A percentile compares a stretch with the other conserved stretches of the same genome.
These are phyloP conservation scores for Ardeotis arabs DNA, from an alignment of 2,113 vertebrate species.

Conservation along the genomic window DNA sequence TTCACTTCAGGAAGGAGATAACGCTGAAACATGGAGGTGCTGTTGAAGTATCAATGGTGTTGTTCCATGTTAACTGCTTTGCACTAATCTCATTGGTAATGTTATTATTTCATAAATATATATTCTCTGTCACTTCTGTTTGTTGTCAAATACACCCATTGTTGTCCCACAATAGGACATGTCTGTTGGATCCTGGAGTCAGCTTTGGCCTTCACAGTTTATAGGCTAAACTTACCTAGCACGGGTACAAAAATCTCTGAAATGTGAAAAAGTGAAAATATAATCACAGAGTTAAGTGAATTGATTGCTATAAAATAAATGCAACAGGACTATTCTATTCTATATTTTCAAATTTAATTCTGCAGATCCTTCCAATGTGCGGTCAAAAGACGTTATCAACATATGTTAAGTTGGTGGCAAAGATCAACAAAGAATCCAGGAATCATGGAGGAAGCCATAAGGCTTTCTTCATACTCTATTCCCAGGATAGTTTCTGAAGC, in stretches of 20 bases:
- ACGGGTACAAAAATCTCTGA: background rate
- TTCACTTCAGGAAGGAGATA: background rate
- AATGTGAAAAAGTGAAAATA: background rate
- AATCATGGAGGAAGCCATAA: background rate
- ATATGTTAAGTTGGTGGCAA: background rate
- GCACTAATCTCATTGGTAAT: background rate
- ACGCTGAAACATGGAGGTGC: background rate
- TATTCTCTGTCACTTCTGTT: background rate
- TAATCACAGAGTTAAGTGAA: background rate
- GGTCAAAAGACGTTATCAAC: background rate
- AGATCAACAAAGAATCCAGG: background rate
- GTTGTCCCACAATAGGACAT: background rate
- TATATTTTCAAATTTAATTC: background rate
- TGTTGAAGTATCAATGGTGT: background rate
- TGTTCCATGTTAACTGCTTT: background rate
- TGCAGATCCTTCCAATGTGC: background rate
- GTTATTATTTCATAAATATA: background rate
- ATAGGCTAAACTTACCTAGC: background rate
- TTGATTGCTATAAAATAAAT: background rate
- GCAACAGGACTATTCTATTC: background rate
- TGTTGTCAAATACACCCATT: background rate
- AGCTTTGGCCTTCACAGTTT: background rate
- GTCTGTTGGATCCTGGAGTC: background rate
- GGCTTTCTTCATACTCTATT: background rate
- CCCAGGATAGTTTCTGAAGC: background rate